These are phyloP conservation scores for Pollicipes pollicipes DNA, from an alignment of 1,140 invertebrate genomes.

Conservation along the genomic window DNA sequence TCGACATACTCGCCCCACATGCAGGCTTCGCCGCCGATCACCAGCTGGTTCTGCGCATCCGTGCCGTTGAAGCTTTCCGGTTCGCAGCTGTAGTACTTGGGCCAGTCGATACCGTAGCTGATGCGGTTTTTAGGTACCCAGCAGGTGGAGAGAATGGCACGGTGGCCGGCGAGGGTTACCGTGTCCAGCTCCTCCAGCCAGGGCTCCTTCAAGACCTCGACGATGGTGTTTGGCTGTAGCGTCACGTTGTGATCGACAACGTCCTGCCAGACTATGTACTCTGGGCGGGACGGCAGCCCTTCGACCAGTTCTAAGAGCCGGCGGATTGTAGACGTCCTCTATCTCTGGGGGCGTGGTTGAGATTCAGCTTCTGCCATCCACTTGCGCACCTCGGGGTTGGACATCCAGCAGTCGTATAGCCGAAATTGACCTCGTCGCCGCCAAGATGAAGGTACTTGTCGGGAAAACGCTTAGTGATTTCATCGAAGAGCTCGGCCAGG, in stretches of 20 bases:
- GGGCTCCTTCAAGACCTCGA: constrained; percentile 48
- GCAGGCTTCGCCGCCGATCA: too few relatives aligned
- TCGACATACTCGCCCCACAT: too few relatives aligned
- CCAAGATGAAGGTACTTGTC: constrained; percentile 69
- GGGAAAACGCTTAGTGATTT: constrained; percentile 47
- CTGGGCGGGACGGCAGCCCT: constrained; percentile 14
- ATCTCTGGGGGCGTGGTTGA: too few relatives aligned
- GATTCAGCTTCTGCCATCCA: too few relatives aligned
- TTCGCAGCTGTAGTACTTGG: constrained; percentile 54
- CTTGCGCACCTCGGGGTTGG: too few relatives aligned
- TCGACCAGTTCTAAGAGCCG: too few relatives aligned
- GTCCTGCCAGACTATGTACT: constrained; percentile 78
- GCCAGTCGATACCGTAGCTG: constrained; percentile 50
- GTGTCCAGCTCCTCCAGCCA: constrained; percentile 17
- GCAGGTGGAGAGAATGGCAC: constrained; percentile 49
- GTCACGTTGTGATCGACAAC: constrained; percentile 60
- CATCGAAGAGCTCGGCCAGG: constrained; percentile 44
- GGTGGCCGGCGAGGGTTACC: constrained; percentile 38
- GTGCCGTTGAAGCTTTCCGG: constrained; percentile 41
- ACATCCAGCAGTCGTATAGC: constrained; percentile 49
- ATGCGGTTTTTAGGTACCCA: constrained; percentile 78
- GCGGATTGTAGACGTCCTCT: too few relatives aligned
- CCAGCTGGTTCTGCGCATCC: constrained; percentile 17
- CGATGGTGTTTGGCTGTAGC: constrained; percentile 41
- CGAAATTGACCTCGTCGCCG: constrained; percentile 72